Evolutionary conservation across 1,140 invertebrate genomes (phyloP).

Genomic region (Trichonephila clavipes): DNA sequence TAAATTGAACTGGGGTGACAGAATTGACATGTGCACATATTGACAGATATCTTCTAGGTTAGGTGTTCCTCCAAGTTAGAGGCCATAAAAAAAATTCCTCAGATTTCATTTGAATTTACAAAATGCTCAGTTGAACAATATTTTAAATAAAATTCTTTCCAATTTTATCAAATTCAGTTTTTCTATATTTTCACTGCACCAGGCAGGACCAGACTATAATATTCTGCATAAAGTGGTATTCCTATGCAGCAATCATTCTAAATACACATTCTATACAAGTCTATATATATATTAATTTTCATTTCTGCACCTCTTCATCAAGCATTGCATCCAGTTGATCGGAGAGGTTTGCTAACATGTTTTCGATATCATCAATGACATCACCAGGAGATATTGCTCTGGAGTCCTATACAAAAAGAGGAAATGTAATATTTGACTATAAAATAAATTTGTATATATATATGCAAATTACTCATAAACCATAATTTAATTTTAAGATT

Average conservation of each 20-base stretch:
- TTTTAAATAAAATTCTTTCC: conserved; percentile 51
- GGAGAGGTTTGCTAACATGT: conserved; percentile 96
- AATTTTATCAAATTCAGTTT: not conserved
- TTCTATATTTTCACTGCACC: conserved; percentile 53
- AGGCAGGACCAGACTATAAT: conserved; percentile 65
- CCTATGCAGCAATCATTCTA: conserved; percentile 3
- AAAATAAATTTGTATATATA: too few relatives aligned
- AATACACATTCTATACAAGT: conserved; percentile 30
- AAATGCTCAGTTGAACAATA: conserved; percentile 20
- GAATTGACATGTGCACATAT: conserved; percentile 36
- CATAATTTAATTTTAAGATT: not conserved
- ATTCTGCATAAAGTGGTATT: conserved; percentile 40
- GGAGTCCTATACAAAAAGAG: conserved; percentile 56
- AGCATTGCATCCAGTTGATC: conserved; percentile 97
- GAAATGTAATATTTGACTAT: not conserved
- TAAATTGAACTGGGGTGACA: conserved; percentile 19
- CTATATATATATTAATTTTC: not conserved
- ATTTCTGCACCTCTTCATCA: conserved; percentile 85
- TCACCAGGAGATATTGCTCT: conserved; percentile 82
- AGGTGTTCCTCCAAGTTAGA: conserved; percentile 29
- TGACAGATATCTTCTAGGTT: conserved; percentile 32
- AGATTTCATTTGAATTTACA: conserved; percentile 2
- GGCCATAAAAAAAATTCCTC: not conserved
- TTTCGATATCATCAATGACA: conserved; percentile 98
- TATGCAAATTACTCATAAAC: not conserved